Evolutionary conservation across 2,888 invertebrate species (phyloP).

Genomic region (Alsophila aescularia): DNA sequence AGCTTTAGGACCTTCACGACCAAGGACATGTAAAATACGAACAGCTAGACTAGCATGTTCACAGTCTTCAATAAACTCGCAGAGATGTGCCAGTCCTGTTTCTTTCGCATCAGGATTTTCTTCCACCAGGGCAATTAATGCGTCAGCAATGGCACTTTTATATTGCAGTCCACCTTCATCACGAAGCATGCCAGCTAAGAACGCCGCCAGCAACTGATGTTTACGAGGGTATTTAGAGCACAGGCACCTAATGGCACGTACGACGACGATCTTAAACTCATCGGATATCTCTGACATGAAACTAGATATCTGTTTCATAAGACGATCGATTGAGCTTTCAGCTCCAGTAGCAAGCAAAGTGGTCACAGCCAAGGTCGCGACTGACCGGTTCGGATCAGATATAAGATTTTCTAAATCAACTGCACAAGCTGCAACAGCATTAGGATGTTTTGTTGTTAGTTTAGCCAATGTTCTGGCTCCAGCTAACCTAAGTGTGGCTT

Average conservation of each 20-base stretch:
- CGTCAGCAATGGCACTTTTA: constrained; percentile 99
- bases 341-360: constrained; percentile 99
- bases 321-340: constrained; percentile 97
- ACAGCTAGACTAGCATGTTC: constrained; percentile 99
- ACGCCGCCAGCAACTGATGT: constrained; percentile 97
- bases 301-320: constrained; percentile 99
- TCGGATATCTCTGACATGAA: constrained; percentile 99
- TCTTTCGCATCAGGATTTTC: constrained; percentile 99
- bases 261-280: constrained; percentile 99
- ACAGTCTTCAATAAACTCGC: constrained; percentile 99
- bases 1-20: constrained; percentile 98
- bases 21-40: constrained; percentile 96
- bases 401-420: constrained; percentile 99
- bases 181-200: constrained; percentile 97
- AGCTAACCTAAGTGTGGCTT: constrained; percentile 97
- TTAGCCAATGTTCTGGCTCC: constrained; percentile 99
- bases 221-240: constrained; percentile 99
- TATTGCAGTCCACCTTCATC: constrained; percentile 99
- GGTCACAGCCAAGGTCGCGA: constrained; percentile 99
- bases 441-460: constrained; percentile 97
- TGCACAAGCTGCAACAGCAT: constrained; percentile 98
- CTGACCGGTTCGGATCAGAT: constrained; percentile 98
- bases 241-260: constrained; percentile 94
- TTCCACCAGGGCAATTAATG: constrained; percentile 98
- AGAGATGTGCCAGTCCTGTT: constrained; percentile 97